phyloP scores from a whole-genome alignment of 2,113 vertebrate species.

The Nanorana parkeri region DNA sequence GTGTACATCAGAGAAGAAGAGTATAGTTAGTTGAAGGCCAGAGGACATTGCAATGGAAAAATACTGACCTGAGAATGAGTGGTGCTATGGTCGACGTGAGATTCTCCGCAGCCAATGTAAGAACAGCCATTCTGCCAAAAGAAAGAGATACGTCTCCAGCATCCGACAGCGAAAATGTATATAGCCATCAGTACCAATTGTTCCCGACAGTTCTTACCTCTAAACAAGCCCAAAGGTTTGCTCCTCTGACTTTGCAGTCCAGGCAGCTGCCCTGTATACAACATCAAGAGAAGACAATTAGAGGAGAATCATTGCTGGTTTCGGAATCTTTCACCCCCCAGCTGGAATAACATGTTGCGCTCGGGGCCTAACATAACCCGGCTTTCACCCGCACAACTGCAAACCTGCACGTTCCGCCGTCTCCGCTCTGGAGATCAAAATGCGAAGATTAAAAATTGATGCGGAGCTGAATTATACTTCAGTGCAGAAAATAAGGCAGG shows the following conservation, averaged over 20 bases:
- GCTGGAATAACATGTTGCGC: constrained; percentile 2
- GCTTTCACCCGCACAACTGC: neutral
- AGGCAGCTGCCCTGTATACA: constrained; percentile 87
- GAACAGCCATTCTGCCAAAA: constrained; percentile 84
- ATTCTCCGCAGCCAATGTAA: constrained; percentile 96
- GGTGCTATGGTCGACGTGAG: constrained; percentile 95
- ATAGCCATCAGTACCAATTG: neutral
- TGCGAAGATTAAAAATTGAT: constrained; percentile 31
- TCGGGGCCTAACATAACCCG: neutral
- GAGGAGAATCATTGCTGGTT: neutral
- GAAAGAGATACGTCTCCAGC: neutral
- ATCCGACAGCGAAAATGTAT: neutral
- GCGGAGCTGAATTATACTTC: constrained; percentile 7
- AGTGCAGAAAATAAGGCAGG: neutral
- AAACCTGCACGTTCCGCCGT: neutral
- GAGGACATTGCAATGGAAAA: neutral
- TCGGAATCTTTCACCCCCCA: neutral
- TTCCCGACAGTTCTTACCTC: constrained; percentile 78
- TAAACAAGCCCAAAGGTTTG: constrained; percentile 97
- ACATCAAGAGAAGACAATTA: neutral
- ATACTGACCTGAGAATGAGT: constrained; percentile 92
- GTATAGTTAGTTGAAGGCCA: no score
- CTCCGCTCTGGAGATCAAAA: constrained; percentile 19
- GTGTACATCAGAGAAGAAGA: no score
- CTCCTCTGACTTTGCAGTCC: constrained; percentile 94